phyloP scores from a whole-genome alignment of 2,113 vertebrate genomes.

The Saguinus midas region DNA sequence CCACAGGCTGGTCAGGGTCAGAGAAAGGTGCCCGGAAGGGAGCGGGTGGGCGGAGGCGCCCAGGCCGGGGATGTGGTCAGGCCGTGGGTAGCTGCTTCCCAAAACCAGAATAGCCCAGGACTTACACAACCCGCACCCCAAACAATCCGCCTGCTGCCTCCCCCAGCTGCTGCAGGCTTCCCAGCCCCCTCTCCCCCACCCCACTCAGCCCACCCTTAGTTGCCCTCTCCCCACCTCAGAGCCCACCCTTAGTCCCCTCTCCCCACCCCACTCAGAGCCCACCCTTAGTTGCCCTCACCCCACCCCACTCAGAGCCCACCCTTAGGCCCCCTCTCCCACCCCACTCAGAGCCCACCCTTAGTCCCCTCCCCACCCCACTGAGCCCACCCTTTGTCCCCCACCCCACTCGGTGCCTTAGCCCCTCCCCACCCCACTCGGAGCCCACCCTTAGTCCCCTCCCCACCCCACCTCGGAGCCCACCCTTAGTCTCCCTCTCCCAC shows the following conservation, averaged over 20 bases:
- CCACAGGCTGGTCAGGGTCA: constrained; percentile 57
- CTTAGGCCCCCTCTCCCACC: too few species aligned
- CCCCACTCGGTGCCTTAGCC: too few species aligned
- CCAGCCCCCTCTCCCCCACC: not conserved
- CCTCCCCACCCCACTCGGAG: too few species aligned
- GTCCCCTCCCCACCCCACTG: too few species aligned
- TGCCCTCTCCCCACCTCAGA: not conserved
- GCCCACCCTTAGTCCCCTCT: too few species aligned
- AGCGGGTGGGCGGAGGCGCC: constrained; percentile 53
- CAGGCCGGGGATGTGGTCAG: constrained; percentile 74
- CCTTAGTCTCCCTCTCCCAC: too few species aligned
- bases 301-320: too few species aligned
- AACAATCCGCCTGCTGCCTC: constrained; percentile 20
- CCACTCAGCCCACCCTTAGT: not conserved
- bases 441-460: too few species aligned
- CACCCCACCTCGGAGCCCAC: too few species aligned
- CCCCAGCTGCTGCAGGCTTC: not conserved
- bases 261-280: fast-evolving
- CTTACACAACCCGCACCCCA: constrained; percentile 71
- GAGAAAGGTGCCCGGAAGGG: constrained; percentile 75
- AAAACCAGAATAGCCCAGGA: constrained; percentile 79
- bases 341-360: too few species aligned
- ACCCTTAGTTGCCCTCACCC: too few species aligned
- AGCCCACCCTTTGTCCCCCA: too few species aligned
- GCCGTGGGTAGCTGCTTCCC: constrained; percentile 75